Evolutionary conservation across 2,797 vertebrate genomes (phyloP).

Genomic region (Scolopax rusticola): DNA sequence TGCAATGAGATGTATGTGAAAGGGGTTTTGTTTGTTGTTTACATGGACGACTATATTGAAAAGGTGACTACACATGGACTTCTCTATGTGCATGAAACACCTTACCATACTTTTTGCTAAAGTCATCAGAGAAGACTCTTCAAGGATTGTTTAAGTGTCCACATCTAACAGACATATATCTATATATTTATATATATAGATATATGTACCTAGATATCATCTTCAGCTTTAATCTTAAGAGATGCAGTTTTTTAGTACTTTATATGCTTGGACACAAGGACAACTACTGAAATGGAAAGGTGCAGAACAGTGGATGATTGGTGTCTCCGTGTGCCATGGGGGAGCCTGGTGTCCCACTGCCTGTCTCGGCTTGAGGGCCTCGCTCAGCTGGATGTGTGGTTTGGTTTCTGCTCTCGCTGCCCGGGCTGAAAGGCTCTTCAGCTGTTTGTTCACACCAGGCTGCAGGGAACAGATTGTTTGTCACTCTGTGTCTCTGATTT

Average conservation of each 20-base stretch:
- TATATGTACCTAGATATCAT: not conserved
- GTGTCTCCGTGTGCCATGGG: not conserved
- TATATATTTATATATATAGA: not conserved
- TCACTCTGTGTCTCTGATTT: not conserved
- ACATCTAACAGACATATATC: not conserved
- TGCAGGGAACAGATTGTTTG: not conserved
- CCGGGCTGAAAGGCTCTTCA: not conserved
- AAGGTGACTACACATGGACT: not conserved
- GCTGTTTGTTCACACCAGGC: not conserved
- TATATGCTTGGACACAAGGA: not conserved
- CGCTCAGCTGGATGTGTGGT: not conserved
- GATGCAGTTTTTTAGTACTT: rapidly evolving
- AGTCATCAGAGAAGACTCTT: not conserved
- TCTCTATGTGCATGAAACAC: not conserved
- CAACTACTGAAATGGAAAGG: not conserved
- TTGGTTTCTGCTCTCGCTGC: not conserved
- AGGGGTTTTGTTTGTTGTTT: not conserved
- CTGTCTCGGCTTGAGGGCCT: not conserved
- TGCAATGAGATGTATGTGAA: not conserved
- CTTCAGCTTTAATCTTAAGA: not conserved
- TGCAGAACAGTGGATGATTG: not conserved
- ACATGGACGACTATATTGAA: not conserved
- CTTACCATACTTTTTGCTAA: not conserved
- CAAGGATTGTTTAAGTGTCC: not conserved
- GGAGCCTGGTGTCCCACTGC: not conserved